These are phyloP conservation scores for Enteromius afrohamiltoni DNA, from an alignment of 2,797 vertebrate genomes.

Conservation along the genomic window DNA sequence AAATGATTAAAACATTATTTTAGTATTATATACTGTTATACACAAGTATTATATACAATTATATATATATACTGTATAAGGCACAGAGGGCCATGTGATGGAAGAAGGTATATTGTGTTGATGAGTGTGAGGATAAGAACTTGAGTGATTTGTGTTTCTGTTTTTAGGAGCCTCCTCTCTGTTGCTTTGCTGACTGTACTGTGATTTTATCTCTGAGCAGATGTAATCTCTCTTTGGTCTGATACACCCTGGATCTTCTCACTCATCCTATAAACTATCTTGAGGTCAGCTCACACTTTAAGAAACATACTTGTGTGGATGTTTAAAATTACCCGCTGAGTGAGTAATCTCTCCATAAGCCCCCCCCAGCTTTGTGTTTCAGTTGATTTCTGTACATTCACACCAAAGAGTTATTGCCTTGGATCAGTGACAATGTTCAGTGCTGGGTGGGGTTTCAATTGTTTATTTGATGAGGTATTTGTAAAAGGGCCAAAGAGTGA, in stretches of 20 bases:
- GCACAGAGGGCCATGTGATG: neutral
- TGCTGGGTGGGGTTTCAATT: neutral
- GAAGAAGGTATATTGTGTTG: conserved; percentile 15
- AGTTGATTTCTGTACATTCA: neutral
- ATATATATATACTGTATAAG: no score
- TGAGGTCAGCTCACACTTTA: conserved; percentile 34
- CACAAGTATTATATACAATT: no score
- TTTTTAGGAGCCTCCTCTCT: conserved; percentile 53
- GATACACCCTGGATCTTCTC: conserved; percentile 52
- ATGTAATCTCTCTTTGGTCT: conserved; percentile 55
- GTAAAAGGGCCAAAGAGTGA: neutral
- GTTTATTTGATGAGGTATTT: neutral
- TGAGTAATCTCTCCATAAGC: neutral
- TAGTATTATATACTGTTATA: no score
- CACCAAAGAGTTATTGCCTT: neutral
- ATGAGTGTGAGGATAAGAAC: conserved; percentile 49
- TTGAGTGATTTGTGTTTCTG: conserved; percentile 58
- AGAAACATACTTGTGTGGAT: neutral
- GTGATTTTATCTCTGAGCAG: conserved; percentile 56
- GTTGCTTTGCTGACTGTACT: conserved; percentile 45
- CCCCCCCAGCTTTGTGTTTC: neutral
- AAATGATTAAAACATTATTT: no score
- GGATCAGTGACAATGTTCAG: neutral
- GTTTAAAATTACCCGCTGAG: neutral
- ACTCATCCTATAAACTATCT: conserved; percentile 54